phyloP scores from a whole-genome alignment of 2,888 invertebrate genomes.

The Ectemnius continuus region DNA sequence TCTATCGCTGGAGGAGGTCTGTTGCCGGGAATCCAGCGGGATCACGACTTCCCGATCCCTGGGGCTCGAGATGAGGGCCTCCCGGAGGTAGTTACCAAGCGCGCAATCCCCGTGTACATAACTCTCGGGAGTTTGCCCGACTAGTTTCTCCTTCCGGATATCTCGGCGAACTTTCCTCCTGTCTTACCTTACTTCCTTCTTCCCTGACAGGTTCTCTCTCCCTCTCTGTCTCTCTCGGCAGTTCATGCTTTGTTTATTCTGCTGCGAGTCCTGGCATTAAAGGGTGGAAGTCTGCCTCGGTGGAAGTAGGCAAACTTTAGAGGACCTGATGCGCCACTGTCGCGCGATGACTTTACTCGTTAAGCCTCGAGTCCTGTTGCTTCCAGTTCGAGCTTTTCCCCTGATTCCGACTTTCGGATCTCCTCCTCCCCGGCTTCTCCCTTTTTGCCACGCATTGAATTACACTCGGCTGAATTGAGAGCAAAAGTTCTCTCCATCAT shows the following conservation, averaged over 20 bases:
- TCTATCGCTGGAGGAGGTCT: neutral
- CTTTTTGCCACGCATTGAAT: too few species aligned
- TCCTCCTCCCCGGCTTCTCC: too few species aligned
- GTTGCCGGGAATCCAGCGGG: conserved; percentile 18
- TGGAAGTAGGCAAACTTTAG: conserved; percentile 34
- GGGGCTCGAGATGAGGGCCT: conserved; percentile 14
- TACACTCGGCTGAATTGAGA: too few species aligned
- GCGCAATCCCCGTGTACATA: conserved; percentile 32
- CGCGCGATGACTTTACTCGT: conserved; percentile 43
- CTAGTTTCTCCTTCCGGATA: conserved; percentile 50
- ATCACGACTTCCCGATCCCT: conserved; percentile 44
- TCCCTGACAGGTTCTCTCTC: conserved; percentile 10
- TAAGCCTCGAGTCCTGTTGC: conserved; percentile 34
- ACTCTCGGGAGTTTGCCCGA: conserved; percentile 40
- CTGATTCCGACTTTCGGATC: too few species aligned
- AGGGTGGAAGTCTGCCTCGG: conserved; percentile 32
- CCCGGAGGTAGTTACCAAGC: conserved; percentile 34
- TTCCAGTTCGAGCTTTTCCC: neutral
- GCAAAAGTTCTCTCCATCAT: too few species aligned
- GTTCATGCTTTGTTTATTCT: conserved; percentile 18
- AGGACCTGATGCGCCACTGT: conserved; percentile 19
- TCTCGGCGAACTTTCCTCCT: conserved; percentile 46
- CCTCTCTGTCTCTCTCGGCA: conserved; percentile 23
- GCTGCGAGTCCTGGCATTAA: conserved; percentile 29
- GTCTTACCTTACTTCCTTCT: conserved; percentile 45